Evolutionary conservation across 2,113 vertebrate genomes (phyloP), one percentile per base, ranked within the genome.

Genomic region (Phylloscopus trochiloides): DNA sequence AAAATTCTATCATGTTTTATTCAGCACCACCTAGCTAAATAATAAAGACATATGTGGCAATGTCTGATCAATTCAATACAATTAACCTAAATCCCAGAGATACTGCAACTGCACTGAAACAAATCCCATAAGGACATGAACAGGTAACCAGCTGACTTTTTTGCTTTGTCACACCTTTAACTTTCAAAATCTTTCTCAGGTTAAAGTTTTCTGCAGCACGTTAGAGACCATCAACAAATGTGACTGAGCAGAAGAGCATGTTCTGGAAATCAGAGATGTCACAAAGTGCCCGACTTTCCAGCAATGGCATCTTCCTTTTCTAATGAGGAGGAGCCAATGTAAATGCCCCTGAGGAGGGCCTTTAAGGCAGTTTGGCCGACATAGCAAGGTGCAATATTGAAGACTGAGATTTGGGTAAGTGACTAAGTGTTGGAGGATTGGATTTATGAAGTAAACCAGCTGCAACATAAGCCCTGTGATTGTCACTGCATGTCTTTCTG

Each of bases 241-340:
- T 15, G 40, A 70, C 65, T 22, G 32, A 71, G 57, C 34, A 76
- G 68, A 78, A 74, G 14, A 58, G 14, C 52, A 82, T n/a, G 47
- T 70, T 85, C 73, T 45, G 3, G 51, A 59, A 18, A 71, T 36
- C 34, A 63, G 58, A 59, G 40, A 79, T 34, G 14, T 54, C 14
- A 12, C 1, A 1, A n/a, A 8, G 50, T n/a, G 6, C 59, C 8
- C 1, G 2, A 24, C 10, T 62, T 88, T 29, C 22, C 36, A 55
- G 43, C 52, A 65, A 43, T 3, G 10, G 10, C 47, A 66, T 62
- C 59, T 87, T 57, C 36, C 34, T 74, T 85, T 85, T 75, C 70
- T 47, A 12, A 34, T 5, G 19, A 70, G 51, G 25, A 80, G 13
- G 12, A 92, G 12, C 18, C 57, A 74, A 1, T 10, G 7, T 58